phyloP scores from a whole-genome alignment of 2,888 invertebrate species.

The Eilema griseolum region DNA sequence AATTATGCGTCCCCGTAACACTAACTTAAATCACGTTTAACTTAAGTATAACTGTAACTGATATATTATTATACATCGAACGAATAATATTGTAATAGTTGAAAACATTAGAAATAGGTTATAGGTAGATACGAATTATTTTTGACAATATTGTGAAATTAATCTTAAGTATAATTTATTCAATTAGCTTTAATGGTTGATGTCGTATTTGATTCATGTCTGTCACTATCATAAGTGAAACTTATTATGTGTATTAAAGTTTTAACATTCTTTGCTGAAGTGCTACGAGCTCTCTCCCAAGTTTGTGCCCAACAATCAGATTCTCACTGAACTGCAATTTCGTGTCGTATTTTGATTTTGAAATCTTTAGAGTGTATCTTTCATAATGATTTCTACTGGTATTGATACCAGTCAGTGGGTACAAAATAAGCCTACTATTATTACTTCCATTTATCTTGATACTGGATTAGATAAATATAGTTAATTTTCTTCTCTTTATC shows the following conservation, averaged over 20 bases:
- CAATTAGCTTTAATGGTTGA: background rate
- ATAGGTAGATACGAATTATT: background rate
- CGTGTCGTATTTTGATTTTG: background rate
- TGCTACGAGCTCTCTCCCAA: background rate
- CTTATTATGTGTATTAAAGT: background rate
- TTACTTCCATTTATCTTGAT: background rate
- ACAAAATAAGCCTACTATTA: background rate
- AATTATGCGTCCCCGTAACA: constrained; percentile 43
- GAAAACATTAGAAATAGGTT: constrained; percentile 3
- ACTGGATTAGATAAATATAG: background rate
- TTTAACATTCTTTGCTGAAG: background rate
- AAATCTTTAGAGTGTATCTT: background rate
- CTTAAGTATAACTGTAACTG: constrained; percentile 32
- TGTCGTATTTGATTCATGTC: background rate
- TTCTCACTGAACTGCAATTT: too few species aligned
- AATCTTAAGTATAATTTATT: background rate
- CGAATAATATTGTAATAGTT: constrained; percentile 15
- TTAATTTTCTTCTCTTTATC: background rate
- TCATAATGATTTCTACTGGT: background rate
- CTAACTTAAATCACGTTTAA: constrained; percentile 30
- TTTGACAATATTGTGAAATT: background rate
- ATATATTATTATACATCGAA: constrained; percentile 29
- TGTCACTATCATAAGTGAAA: background rate
- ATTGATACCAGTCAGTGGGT: background rate
- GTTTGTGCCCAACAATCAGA: background rate